Conservation (phyloP, 1,140 invertebrate species). For the Aphaenogaster ashmeadi region DNA sequence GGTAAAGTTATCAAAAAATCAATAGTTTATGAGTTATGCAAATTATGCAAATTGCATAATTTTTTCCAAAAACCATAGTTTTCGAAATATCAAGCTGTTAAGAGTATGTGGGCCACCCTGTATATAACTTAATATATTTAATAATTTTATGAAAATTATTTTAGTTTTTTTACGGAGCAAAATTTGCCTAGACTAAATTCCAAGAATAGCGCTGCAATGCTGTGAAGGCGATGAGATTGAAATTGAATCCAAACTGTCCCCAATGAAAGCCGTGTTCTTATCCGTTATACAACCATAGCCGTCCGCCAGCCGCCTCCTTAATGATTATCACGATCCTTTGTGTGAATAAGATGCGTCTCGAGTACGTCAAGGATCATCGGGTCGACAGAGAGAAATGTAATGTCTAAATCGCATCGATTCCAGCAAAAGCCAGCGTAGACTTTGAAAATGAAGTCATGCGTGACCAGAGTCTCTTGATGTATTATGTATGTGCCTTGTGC, state of each 20-base stretch:
- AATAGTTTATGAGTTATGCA: too few relatives aligned
- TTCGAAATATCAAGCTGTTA: too few relatives aligned
- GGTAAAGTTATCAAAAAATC: too few relatives aligned
- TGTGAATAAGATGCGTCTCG: not conserved
- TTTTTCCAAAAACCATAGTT: too few relatives aligned
- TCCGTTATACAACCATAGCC: not conserved
- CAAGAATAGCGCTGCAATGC: not conserved
- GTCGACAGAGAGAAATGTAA: not conserved
- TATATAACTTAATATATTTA: not conserved
- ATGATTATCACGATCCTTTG: conserved; percentile 17
- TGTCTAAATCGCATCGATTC: conserved; percentile 16
- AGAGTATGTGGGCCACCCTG: too few relatives aligned
- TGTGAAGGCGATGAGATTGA: not conserved
- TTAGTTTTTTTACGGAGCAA: not conserved
- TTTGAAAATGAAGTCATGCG: conserved; percentile 6
- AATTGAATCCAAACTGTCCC: conserved; percentile 7
- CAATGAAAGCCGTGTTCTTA: not conserved
- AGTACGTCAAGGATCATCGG: not conserved
- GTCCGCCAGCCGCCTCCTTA: not conserved
- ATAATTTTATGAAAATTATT: not conserved
- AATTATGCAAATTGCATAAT: too few relatives aligned
- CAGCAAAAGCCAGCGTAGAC: not conserved
- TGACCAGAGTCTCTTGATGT: not conserved
- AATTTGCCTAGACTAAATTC: not conserved
- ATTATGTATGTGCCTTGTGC: not conserved